Evolutionary conservation across 2,888 invertebrate species (phyloP).

Genomic region (Caenorhabditis sp.): DNA sequence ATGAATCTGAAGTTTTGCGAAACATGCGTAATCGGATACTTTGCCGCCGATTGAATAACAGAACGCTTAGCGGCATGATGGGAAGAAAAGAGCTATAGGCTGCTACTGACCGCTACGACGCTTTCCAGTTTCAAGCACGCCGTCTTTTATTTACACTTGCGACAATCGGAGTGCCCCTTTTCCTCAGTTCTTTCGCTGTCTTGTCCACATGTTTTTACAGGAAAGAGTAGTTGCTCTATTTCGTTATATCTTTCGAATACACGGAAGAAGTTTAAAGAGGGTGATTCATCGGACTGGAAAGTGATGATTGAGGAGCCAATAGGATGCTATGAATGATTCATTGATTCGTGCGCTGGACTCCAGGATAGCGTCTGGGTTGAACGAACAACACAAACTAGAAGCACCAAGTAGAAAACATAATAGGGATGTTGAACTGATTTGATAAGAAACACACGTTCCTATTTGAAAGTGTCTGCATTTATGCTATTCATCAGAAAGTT

Average conservation of each 20-base stretch:
- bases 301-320: constrained; percentile 47
- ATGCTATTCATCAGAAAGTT: not conserved
- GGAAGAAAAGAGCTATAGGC: constrained; percentile 56
- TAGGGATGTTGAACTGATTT: no score
- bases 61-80: constrained; percentile 65
- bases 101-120: constrained; percentile 44
- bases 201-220: constrained; percentile 53
- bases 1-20: constrained; percentile 54
- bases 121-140: constrained; percentile 53
- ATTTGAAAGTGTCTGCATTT: no score
- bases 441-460: no score
- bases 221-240: constrained; percentile 31
- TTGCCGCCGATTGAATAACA: constrained; percentile 56
- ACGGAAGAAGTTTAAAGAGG: constrained; percentile 7
- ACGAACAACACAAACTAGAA: constrained; percentile 3
- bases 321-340: constrained; percentile 48
- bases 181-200: no score
- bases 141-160: constrained; percentile 48
- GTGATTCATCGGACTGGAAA: constrained; percentile 60
- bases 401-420: constrained; percentile 1
- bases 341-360: constrained; percentile 7
- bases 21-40: constrained; percentile 64
- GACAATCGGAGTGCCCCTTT: constrained; percentile 38
- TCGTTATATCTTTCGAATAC: constrained; percentile 18
- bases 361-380: constrained; percentile 45